These are phyloP conservation scores for Drosophila bocki DNA, from an alignment of 1,140 invertebrate species.

Conservation along the genomic window DNA sequence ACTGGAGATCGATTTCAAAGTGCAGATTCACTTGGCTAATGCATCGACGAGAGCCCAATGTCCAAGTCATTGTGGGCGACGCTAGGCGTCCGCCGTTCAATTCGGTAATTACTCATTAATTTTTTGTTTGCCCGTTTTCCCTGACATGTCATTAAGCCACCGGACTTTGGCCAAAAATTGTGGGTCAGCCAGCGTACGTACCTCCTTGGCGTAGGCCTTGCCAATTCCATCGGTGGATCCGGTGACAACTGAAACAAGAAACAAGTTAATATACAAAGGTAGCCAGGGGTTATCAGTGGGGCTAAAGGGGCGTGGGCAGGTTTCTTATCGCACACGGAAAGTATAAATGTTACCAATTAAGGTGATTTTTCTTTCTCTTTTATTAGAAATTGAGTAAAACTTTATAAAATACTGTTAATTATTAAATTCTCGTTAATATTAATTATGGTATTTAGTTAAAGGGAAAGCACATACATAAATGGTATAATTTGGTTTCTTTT, in stretches of 20 bases:
- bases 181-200: slow-evolving; percentile 80
- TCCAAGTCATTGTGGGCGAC: slow-evolving; percentile 47
- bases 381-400: neutral
- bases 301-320: neutral
- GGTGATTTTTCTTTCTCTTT: neutral
- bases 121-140: slow-evolving; percentile 21
- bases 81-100: neutral
- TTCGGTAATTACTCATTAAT: slow-evolving; percentile 40
- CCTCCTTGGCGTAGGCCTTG: slow-evolving; percentile 93
- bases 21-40: slow-evolving; percentile 45
- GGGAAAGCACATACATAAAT: neutral
- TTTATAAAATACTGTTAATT: too few species aligned
- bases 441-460: too few species aligned
- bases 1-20: slow-evolving; percentile 56
- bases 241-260: slow-evolving; percentile 90
- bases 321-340: slow-evolving; percentile 46
- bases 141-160: slow-evolving; percentile 14
- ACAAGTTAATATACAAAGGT: slow-evolving; percentile 50
- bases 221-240: slow-evolving; percentile 97
- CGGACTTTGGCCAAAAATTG: slow-evolving; percentile 28
- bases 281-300: slow-evolving; percentile 21
- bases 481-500: neutral
- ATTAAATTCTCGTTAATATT: too few species aligned
- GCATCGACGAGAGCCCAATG: slow-evolving; percentile 27
- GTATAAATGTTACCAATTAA: neutral